Percentiles rank a stretch among this genome's conserved stretches.
Conservation (phyloP, 2,797 vertebrate species). For the Neostethus bicornis region DNA sequence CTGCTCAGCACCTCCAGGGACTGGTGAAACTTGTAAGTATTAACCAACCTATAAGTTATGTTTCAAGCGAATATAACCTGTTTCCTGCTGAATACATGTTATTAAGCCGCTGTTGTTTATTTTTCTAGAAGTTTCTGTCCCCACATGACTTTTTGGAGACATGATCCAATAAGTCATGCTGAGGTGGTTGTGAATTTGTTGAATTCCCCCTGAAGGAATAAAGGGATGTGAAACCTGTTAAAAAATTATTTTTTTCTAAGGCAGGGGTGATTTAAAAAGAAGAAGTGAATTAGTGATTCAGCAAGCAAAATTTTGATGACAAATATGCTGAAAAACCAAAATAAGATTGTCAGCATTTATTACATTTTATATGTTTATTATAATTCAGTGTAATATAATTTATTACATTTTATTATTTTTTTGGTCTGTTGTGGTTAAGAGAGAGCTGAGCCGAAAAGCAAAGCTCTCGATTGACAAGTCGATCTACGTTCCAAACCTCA, state of each 20-base stretch:
- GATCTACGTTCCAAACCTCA: too few relatives aligned
- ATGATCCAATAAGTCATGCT: not conserved
- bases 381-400: too few relatives aligned
- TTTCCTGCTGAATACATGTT: constrained; percentile 1
- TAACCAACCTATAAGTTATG: too few relatives aligned
- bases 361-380: too few relatives aligned
- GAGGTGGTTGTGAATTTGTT: not conserved
- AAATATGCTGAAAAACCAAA: not conserved
- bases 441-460: too few relatives aligned
- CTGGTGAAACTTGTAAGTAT: constrained; percentile 57
- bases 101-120: not conserved
- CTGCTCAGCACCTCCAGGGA: constrained; percentile 13
- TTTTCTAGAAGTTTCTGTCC: not conserved
- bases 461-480: too few relatives aligned
- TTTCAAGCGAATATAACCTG: too few relatives aligned
- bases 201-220: constrained; percentile 12
- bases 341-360: not conserved
- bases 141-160: not conserved
- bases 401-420: too few relatives aligned
- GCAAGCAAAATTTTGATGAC: not conserved
- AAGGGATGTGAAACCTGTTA: constrained; percentile 40
- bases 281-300: constrained; percentile 1
- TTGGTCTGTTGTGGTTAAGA: too few relatives aligned
- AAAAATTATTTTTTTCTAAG: not conserved
- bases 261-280: constrained; percentile 20